Evolutionary conservation across 2,113 vertebrate species (phyloP), one percentile per base, ranked within the genome.

Genomic region (Labrus mixtus): DNA sequence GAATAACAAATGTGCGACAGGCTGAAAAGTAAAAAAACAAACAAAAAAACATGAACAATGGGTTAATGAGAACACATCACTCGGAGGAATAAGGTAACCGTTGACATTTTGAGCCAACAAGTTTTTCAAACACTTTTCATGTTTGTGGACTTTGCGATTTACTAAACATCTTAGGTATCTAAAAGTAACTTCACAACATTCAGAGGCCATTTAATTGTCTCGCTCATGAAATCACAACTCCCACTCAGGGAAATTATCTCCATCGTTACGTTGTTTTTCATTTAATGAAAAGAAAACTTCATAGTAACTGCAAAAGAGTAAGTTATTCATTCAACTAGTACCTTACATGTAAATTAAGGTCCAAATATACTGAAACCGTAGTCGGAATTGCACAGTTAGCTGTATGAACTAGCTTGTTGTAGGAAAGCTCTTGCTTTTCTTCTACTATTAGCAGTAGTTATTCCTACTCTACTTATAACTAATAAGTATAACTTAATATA

Each of bases 1-100:
- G 19, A 88, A 75, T 53, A 73, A 86, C 71, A 77, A 84, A 78
- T 78, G 82, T 87, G 86, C 86, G 85, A 82, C 84, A 86, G 72
- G 73, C 75, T 70, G 25, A 66, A 79, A 79, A 41, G 17, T 16
- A 81, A 51, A 65, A 33, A 33, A 51, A 58, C 3, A 60, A 60
- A 59, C 12, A 63, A 55, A 1, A 57, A 74, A 74, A 10, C 59
- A 73, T 16, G 68, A 61, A 78, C 50, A 33, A 63, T 16, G 66
- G 5, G 46, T 65, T 60, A 68, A 57, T 16, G 62, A 56, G 62
- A 78, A 79, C 65, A 79, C 4, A 54, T 20, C 16, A 66, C 37
- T 76, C 9, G 22, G 22, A 69, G 78, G 36, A 23, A 39, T 53
- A 29, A 1, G n/a, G 36, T n/a, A 33, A 12, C 36, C n/a, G n/a